phyloP scores from a whole-genome alignment of 2,113 vertebrate species.

The Neolamprologus caudopunctatus region DNA sequence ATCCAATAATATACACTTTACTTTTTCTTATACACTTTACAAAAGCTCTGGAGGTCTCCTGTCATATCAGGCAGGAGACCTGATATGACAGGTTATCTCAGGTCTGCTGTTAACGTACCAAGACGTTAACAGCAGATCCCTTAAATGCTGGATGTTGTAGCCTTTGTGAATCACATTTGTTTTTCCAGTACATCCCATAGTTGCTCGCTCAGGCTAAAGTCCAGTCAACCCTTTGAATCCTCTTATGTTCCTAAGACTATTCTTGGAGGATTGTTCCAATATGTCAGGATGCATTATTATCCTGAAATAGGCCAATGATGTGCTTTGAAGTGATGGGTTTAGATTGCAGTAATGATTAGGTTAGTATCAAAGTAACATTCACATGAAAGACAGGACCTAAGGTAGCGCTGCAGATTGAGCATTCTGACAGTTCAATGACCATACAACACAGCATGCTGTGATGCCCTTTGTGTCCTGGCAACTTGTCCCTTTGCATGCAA shows the following conservation, averaged over 20 bases:
- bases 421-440: neutral
- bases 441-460: neutral
- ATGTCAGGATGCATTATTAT: neutral
- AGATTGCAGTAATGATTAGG: neutral
- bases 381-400: neutral
- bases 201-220: neutral
- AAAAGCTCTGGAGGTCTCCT: neutral
- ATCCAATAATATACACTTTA: neutral
- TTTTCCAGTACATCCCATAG: neutral
- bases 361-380: neutral
- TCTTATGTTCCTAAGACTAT: neutral
- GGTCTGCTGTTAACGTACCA: neutral
- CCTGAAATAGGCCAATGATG: neutral
- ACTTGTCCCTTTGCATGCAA: neutral
- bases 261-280: neutral
- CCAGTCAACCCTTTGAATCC: rapidly evolving
- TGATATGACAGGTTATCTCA: too few relatives aligned
- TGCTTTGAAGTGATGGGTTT: neutral
- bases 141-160: neutral
- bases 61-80: neutral
- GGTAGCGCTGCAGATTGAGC: neutral
- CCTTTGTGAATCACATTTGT: neutral
- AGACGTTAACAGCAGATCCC: neutral
- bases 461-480: neutral
- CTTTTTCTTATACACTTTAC: neutral